Base-by-base conservation (phyloP, 2,113 vertebrate species). In the Callipepla californica region DNA sequence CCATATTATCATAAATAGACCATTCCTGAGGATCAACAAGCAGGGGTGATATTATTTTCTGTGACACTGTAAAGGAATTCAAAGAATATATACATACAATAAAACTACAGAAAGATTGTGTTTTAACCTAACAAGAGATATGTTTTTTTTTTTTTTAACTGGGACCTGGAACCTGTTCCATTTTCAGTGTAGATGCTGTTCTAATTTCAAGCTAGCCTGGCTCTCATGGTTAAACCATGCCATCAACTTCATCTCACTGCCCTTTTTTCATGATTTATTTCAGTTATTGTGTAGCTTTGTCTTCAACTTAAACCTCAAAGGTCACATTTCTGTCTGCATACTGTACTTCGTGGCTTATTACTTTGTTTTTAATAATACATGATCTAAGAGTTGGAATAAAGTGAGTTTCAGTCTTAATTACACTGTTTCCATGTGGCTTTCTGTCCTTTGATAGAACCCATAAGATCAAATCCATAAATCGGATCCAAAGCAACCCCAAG, bases 401-500 rank as follows among this genome's bases (percentile, higher is more conserved):
- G 38, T 61, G 45, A 47, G 18, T 61, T 30, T 53, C 13, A 34
- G 48, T 48, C 20, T 78, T 62, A 32, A 50, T 21, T 81, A 45
- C 44, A 15, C 42, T 63, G 38, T 16, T 65, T 9, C 38, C 9
- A 50, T 61, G 8, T 28, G 23, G 47, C 19, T 30, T 36, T 40
- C n/a, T 88, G 78, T 84, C 90, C 83, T 90, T 91, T 75, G 80
- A 81, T 85, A 81, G 79, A 66, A 76, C 38, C 36, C 48, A 51
- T 65, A 65, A 81, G 82, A 85, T 22, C 53, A 28, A 45, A 53
- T 87, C 77, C 85, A 87, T 80, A 80, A 47, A 75, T 90, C 40
- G 70, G 67, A 87, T 94, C 81, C 48, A 7, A 30, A 59, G 53
- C 80, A 48, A 68, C 30, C 2, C 40, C 19, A 40, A 7, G 38